Evolutionary conservation across 2,797 vertebrate genomes (phyloP).

Genomic region (Emydoidea blandingii): DNA sequence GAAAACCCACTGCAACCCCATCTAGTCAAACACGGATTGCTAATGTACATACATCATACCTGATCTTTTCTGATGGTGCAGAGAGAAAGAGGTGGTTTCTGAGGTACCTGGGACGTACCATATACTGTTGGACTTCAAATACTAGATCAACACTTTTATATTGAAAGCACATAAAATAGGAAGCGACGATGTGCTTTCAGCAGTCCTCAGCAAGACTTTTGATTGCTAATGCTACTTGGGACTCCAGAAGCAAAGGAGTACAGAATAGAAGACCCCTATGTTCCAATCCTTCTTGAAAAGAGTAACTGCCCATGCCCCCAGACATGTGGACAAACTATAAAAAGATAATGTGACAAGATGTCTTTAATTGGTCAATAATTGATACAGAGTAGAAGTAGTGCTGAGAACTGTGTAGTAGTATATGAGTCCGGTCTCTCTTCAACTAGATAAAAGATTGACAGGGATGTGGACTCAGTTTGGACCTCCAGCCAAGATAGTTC

Average conservation of each 20-base stretch:
- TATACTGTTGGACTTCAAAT: fast-evolving
- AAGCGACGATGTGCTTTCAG: fast-evolving
- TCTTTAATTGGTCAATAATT: fast-evolving
- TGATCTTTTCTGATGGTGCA: slow-evolving; percentile 37
- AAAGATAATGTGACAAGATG: fast-evolving
- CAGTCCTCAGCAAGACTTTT: not conserved
- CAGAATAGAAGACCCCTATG: not conserved
- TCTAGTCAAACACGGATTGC: slow-evolving; percentile 56
- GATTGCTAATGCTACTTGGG: fast-evolving
- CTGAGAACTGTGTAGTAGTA: fast-evolving
- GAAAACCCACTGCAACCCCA: slow-evolving; percentile 47
- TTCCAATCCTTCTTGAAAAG: not conserved
- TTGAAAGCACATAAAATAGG: not conserved
- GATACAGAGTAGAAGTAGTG: not conserved
- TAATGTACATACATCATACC: slow-evolving; percentile 27
- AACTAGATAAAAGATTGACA: not conserved
- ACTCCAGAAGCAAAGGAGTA: not conserved
- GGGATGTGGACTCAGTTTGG: fast-evolving
- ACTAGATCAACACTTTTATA: not conserved
- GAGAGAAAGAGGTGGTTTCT: not conserved
- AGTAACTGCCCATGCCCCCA: not conserved
- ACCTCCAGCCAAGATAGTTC: not conserved
- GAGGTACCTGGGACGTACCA: not conserved
- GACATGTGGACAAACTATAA: not conserved
- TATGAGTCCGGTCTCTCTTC: fast-evolving